Conservation (phyloP, 2,888 invertebrate genomes). For the Minunthozetes semirufus region DNA sequence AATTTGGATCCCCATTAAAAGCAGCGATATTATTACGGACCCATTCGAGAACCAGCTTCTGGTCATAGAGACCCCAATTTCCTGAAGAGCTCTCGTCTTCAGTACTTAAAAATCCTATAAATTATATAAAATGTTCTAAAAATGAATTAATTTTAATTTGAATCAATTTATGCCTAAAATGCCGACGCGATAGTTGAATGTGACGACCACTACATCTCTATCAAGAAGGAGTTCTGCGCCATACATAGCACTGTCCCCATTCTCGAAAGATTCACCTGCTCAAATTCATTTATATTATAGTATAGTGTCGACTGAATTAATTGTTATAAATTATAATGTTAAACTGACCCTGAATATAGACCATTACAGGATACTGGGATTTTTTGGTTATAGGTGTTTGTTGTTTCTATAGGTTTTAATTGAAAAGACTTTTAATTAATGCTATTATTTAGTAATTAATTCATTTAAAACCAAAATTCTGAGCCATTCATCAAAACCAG, state of each 20-base stretch:
- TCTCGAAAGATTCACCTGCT: conserved; percentile 54
- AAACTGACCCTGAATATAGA: conserved; percentile 33
- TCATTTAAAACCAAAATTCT: background rate
- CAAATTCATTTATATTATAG: conserved; percentile 42
- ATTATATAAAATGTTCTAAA: background rate
- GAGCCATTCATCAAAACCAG: no score
- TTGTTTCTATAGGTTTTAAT: background rate
- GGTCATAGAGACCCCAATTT: conserved; percentile 54
- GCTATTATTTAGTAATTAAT: background rate
- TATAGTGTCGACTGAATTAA: background rate
- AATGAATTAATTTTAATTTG: background rate
- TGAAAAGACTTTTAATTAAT: background rate
- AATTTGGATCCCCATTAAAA: conserved; percentile 71
- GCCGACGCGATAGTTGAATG: conserved; percentile 54
- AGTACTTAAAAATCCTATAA: conserved; percentile 52
- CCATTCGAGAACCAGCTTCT: conserved; percentile 51
- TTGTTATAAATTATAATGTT: background rate
- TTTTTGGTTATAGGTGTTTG: background rate
- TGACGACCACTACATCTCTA: conserved; percentile 53
- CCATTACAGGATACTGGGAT: conserved; percentile 31
- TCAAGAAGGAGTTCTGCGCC: conserved; percentile 53
- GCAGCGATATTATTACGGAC: conserved; percentile 63
- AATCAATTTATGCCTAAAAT: conserved; percentile 48
- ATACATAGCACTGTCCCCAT: conserved; percentile 51
- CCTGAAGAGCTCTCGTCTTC: conserved; percentile 53